Evolutionary conservation across 2,888 invertebrate genomes (phyloP).

Genomic region (Calephelis perditalis): DNA sequence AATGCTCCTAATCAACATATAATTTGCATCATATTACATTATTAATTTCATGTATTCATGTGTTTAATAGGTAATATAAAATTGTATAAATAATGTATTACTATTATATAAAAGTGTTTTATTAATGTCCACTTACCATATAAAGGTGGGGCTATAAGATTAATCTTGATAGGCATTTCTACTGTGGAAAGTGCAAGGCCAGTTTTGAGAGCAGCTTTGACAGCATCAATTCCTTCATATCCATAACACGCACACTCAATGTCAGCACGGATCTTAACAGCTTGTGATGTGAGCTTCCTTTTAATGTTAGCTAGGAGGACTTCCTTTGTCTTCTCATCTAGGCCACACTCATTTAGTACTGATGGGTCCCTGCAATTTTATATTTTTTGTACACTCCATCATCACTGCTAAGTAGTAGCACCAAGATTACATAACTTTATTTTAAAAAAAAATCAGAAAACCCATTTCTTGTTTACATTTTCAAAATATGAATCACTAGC

Average conservation of each 20-base stretch:
- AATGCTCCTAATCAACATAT: no score
- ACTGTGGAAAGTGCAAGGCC: slow-evolving; percentile 95
- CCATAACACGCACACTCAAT: slow-evolving; percentile 75
- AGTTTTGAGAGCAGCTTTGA: slow-evolving; percentile 92
- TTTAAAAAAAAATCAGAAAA: no score
- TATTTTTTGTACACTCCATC: no score
- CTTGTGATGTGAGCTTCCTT: slow-evolving; percentile 95
- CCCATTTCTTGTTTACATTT: no score
- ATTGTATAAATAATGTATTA: no score
- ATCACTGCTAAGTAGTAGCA: no score
- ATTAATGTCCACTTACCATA: slow-evolving; percentile 80
- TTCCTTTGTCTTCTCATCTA: slow-evolving; percentile 94
- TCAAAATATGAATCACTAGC: no score
- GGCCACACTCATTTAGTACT: slow-evolving; percentile 95
- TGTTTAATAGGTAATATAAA: no score
- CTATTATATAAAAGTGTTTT: no score
- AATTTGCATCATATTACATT: no score
- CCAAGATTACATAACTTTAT: no score
- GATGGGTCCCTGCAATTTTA: slow-evolving; percentile 88
- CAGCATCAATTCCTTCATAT: slow-evolving; percentile 99
- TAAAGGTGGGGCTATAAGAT: slow-evolving; percentile 98
- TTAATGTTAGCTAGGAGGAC: slow-evolving; percentile 96
- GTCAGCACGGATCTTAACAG: slow-evolving; percentile 66
- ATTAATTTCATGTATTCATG: no score
- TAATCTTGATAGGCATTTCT: slow-evolving; percentile 98